phyloP scores from a whole-genome alignment of 2,797 vertebrate genomes.

The Tachyglossus aculeatus region DNA sequence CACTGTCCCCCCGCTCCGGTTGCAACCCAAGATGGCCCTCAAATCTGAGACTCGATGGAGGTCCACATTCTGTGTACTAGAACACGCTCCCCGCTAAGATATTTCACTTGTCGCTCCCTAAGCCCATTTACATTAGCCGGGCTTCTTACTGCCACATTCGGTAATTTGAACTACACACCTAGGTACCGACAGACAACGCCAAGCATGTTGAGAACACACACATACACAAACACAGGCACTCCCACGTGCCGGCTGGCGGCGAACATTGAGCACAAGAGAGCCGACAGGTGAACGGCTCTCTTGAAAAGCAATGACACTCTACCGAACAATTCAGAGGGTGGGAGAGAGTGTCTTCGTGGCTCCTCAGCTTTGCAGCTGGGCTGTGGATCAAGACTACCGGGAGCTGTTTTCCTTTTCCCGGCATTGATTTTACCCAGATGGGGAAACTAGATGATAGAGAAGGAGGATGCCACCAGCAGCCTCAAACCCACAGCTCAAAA shows the following conservation, averaged over 20 bases:
- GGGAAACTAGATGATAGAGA: background rate
- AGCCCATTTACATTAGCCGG: background rate
- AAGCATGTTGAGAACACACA: too few species aligned
- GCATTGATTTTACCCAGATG: background rate
- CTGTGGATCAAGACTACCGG: background rate
- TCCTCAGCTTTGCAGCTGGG: background rate
- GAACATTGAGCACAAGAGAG: background rate
- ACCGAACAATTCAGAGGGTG: constrained; percentile 1
- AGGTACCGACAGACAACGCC: too few species aligned
- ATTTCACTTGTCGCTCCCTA: background rate
- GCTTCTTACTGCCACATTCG: too few species aligned
- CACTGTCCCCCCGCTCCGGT: constrained; percentile 1
- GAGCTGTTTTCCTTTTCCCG: background rate
- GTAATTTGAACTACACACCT: too few species aligned
- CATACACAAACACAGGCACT: background rate
- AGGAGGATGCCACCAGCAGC: background rate
- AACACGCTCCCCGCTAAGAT: background rate
- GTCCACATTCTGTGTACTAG: background rate
- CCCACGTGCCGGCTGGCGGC: background rate
- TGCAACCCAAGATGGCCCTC: constrained; percentile 8
- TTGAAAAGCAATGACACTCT: constrained; percentile 14
- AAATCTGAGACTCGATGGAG: constrained; percentile 13
- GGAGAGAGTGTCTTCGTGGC: rapidly evolving
- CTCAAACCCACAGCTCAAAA: background rate
- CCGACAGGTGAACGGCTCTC: background rate